Evolutionary conservation across 1,140 invertebrate species (phyloP).

Genomic region (Theocolax elegans): DNA sequence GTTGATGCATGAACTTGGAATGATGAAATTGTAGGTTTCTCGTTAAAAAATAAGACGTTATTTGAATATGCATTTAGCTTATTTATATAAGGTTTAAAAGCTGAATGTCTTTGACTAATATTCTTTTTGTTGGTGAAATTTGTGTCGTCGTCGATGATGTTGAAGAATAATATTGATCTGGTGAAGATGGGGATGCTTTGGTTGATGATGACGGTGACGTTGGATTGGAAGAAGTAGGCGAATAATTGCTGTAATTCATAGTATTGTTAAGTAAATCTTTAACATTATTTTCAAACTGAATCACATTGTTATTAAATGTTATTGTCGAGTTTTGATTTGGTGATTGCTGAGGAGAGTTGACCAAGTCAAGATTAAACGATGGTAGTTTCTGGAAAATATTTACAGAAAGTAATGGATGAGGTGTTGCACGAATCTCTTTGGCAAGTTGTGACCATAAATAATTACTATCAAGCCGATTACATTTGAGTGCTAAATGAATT

Average conservation of each 20-base stretch:
- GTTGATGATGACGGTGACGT: slow-evolving; percentile 11
- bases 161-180: neutral
- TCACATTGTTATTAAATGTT: no score
- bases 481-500: slow-evolving; percentile 82
- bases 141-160: neutral
- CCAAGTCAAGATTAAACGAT: slow-evolving; percentile 47
- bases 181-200: slow-evolving; percentile 2
- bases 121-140: slow-evolving; percentile 20
- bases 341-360: neutral
- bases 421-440: slow-evolving; percentile 39
- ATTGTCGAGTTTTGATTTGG: neutral
- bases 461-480: slow-evolving; percentile 70
- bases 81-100: slow-evolving; percentile 63
- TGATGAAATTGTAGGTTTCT: neutral
- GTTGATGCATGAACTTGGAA: neutral
- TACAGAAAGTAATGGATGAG: slow-evolving; percentile 5
- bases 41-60: neutral
- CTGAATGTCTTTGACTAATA: slow-evolving; percentile 52
- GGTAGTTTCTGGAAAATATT: slow-evolving; percentile 28
- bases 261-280: neutral
- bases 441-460: slow-evolving; percentile 71
- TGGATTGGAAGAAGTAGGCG: slow-evolving; percentile 34
- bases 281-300: slow-evolving; percentile 30
- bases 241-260: neutral
- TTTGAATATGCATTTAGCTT: neutral